phyloP scores from a whole-genome alignment of 2,888 invertebrate genomes.

The Mesodorylaimus sp. region DNA sequence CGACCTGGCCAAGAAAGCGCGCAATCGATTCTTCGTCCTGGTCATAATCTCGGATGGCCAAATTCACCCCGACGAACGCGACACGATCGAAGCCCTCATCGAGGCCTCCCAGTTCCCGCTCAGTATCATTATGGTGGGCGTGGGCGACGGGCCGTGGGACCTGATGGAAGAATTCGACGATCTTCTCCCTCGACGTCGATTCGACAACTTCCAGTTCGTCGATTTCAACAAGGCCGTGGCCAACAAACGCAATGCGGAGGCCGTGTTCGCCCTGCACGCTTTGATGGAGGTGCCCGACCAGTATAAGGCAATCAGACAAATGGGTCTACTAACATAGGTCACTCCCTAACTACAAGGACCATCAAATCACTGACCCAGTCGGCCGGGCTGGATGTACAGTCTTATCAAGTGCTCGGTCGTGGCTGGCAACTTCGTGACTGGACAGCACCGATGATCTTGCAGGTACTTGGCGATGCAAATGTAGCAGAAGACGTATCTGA shows the following conservation, averaged over 20 bases:
- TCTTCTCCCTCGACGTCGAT: conserved; percentile 28
- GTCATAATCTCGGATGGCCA: conserved; percentile 35
- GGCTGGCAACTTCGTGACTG: conserved; percentile 24
- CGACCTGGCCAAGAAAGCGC: conserved; percentile 28
- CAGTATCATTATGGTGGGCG: conserved; percentile 33
- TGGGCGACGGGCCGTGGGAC: conserved; percentile 35
- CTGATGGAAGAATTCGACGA: conserved; percentile 34
- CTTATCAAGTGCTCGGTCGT: conserved; percentile 19
- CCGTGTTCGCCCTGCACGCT: conserved; percentile 32
- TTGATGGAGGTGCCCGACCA: conserved; percentile 36
- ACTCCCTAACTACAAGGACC: no score
- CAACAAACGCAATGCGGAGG: conserved; percentile 15
- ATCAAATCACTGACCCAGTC: no score
- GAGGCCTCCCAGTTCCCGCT: conserved; percentile 32
- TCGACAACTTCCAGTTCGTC: conserved; percentile 36
- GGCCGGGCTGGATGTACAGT: no score
- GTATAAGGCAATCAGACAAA: conserved; percentile 14
- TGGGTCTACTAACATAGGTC: no score
- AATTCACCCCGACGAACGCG: conserved; percentile 18
- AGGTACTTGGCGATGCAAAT: conserved; percentile 24
- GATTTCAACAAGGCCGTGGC: conserved; percentile 30
- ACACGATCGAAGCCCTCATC: conserved; percentile 29
- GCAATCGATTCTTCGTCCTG: conserved; percentile 32
- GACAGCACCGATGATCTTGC: conserved; percentile 17
- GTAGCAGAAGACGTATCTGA: conserved; percentile 29